Conservation (phyloP, 2,888 invertebrate genomes). For the Agriopis marginaria region DNA sequence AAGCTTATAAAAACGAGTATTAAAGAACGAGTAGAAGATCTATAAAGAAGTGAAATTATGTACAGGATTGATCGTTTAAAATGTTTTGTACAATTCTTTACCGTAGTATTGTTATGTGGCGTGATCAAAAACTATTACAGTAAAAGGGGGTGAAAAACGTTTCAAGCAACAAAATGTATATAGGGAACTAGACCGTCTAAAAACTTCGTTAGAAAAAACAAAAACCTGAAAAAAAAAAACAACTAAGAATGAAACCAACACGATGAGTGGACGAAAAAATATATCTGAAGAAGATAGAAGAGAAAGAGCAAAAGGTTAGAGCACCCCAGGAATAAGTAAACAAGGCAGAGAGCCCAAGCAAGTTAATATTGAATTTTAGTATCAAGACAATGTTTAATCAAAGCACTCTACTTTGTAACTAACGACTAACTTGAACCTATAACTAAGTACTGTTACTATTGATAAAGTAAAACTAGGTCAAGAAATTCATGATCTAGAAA, state of each 20-base stretch:
- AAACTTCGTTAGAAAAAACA: no score
- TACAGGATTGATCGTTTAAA: not conserved
- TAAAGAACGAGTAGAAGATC: no score
- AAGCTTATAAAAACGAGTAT: no score
- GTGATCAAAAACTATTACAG: not conserved
- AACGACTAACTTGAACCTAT: constrained; percentile 7
- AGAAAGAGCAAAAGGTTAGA: no score
- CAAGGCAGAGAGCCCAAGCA: not conserved
- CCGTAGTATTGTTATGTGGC: not conserved
- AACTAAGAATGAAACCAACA: no score
- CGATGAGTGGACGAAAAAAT: no score
- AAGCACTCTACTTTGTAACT: constrained; percentile 7
- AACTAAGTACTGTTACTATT: constrained; percentile 1
- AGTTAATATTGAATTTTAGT: not conserved
- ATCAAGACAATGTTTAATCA: not conserved
- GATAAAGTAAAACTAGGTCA: constrained; percentile 39
- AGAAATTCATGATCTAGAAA: constrained; percentile 34
- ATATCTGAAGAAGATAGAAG: no score
- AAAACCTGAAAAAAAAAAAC: no score
- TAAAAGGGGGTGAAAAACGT: not conserved
- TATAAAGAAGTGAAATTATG: no score
- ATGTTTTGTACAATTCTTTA: not conserved
- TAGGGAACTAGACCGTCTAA: no score
- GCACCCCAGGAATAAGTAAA: not conserved
- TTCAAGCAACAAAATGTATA: no score